These are phyloP conservation scores for Halocynthia aurantium DNA, from an alignment of 23 tunicate genomes.

Conservation along the genomic window DNA sequence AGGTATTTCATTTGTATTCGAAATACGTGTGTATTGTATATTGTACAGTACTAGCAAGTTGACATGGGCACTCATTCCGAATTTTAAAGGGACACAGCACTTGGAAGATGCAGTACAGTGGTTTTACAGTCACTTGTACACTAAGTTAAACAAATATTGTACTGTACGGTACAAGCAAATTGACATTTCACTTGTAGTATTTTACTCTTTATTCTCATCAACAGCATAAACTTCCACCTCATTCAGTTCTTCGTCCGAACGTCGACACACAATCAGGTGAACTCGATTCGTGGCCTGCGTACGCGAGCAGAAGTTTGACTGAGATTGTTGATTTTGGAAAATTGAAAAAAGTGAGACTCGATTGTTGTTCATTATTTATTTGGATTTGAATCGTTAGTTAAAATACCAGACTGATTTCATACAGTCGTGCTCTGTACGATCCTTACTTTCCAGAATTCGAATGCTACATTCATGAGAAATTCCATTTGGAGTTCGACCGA, in stretches of 20 bases:
- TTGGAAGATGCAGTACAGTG: too few species aligned
- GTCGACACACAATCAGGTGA: conserved; percentile 84
- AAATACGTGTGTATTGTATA: background rate
- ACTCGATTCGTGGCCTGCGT: conserved; percentile 93
- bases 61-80: too few species aligned
- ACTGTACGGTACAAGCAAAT: too few species aligned
- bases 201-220: conserved; percentile 7
- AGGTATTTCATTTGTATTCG: background rate
- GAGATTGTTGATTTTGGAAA: conserved; percentile 42
- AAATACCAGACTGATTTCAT: too few species aligned
- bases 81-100: too few species aligned
- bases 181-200: background rate
- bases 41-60: too few species aligned
- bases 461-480: too few species aligned
- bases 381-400: too few species aligned
- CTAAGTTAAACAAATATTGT: too few species aligned
- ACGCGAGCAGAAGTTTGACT: conserved; percentile 72
- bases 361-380: background rate
- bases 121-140: too few species aligned
- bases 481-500: too few species aligned
- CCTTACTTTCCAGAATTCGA: background rate
- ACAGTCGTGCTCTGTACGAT: background rate
- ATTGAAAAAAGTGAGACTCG: conserved; percentile 19
- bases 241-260: conserved; percentile 52
- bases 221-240: conserved; percentile 69